Evolutionary conservation across 1,140 invertebrate species (phyloP).

Genomic region (Nylanderia fulva): DNA sequence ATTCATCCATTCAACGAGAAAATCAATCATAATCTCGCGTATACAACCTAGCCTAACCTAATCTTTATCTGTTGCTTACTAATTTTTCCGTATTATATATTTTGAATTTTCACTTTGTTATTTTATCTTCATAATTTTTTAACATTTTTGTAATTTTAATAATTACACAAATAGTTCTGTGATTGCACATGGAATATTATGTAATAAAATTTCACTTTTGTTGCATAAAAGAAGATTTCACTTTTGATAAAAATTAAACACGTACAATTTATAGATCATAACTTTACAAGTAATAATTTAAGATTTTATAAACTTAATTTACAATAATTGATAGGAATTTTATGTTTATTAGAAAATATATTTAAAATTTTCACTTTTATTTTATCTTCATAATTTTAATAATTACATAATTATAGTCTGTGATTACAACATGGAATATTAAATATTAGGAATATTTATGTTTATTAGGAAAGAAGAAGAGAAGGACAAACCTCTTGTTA

Average conservation of each 20-base stretch:
- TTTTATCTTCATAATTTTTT: background rate
- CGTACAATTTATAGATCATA: background rate
- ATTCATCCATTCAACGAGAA: background rate
- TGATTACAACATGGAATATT: background rate
- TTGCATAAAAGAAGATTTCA: background rate
- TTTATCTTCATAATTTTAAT: too few relatives aligned
- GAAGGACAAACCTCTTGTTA: slow-evolving; percentile 87
- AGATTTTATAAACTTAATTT: background rate
- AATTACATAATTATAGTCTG: too few relatives aligned
- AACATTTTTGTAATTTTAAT: too few relatives aligned
- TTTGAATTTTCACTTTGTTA: too few relatives aligned
- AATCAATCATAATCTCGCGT: slow-evolving; percentile 53
- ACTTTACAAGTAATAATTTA: background rate
- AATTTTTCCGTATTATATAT: slow-evolving; percentile 12
- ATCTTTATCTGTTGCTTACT: too few relatives aligned
- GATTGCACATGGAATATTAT: too few relatives aligned
- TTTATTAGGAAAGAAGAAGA: slow-evolving; percentile 86
- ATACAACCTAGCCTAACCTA: too few relatives aligned
- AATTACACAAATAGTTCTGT: background rate
- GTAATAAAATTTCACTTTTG: background rate
- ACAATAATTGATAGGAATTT: too few relatives aligned
- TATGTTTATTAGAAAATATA: too few relatives aligned
- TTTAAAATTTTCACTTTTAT: too few relatives aligned
- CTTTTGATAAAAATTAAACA: background rate
- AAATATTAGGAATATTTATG: background rate